These are phyloP conservation scores for Phortica okadai DNA, from an alignment of 2,888 invertebrate genomes.

Conservation along the genomic window DNA sequence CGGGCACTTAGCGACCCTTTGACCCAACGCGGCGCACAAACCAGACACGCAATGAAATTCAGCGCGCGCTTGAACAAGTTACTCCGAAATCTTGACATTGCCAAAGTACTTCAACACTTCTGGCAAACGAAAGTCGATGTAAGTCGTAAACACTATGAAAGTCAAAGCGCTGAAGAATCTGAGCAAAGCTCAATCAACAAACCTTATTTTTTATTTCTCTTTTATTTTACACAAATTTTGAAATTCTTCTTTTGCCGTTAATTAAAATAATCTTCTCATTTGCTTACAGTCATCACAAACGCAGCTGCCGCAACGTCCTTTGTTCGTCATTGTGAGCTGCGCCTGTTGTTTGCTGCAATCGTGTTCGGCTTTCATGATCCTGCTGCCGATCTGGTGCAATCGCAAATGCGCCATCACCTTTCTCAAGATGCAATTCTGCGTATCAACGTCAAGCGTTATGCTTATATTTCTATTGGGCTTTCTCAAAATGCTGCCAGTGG, in stretches of 20 bases:
- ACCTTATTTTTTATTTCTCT: slow-evolving; percentile 35
- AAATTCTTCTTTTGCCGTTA: not conserved
- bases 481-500: slow-evolving; percentile 77
- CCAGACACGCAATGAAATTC: not conserved
- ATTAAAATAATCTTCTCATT: not conserved
- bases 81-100: slow-evolving; percentile 8
- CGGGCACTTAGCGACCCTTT: slow-evolving; percentile 44
- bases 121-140: not conserved
- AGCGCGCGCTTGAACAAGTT: not conserved
- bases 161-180: not conserved
- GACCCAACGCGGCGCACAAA: not conserved
- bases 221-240: slow-evolving; percentile 18
- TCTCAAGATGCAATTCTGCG: slow-evolving; percentile 83
- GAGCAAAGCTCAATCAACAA: not conserved
- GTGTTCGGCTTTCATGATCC: slow-evolving; percentile 74
- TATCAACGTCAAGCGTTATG: slow-evolving; percentile 84
- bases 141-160: not conserved
- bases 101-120: not conserved
- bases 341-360: slow-evolving; percentile 76
- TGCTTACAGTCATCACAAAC: slow-evolving; percentile 60
- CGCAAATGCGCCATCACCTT: slow-evolving; percentile 79
- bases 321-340: slow-evolving; percentile 76
- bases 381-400: slow-evolving; percentile 76
- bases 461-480: slow-evolving; percentile 79
- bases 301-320: slow-evolving; percentile 67